phyloP scores from a whole-genome alignment of 2,797 vertebrate species.

The Perodicticus potto region DNA sequence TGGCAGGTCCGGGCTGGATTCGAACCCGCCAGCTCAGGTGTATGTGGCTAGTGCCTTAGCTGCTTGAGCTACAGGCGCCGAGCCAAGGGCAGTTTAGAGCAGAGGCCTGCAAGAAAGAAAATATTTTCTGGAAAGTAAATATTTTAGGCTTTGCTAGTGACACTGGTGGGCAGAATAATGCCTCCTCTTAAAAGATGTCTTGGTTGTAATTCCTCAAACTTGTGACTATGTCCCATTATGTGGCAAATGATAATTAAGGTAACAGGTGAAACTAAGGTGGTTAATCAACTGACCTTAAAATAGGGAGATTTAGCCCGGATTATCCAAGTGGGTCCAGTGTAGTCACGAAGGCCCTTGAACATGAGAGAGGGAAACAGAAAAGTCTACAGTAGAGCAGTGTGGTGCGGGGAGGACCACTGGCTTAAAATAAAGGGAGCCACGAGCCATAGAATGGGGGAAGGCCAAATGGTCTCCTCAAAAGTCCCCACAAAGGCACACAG shows the following conservation, averaged over 20 bases:
- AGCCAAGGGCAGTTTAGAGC: background rate
- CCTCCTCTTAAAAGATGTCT: background rate
- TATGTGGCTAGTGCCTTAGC: too few species aligned
- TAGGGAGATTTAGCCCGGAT: background rate
- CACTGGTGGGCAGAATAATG: background rate
- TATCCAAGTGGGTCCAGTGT: background rate
- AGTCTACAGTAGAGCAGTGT: background rate
- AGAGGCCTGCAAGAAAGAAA: background rate
- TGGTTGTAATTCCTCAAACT: background rate
- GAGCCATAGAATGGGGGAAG: fast-evolving
- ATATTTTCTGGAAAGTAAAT: background rate
- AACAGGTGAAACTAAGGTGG: background rate
- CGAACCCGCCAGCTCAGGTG: too few species aligned
- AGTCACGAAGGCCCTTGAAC: background rate
- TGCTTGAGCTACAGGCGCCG: too few species aligned
- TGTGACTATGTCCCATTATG: background rate
- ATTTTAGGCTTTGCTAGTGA: background rate
- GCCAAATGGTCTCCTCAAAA: background rate
- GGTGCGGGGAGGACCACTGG: background rate
- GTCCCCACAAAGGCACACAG: background rate
- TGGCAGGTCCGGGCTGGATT: too few species aligned
- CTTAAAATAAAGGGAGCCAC: background rate
- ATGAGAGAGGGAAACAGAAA: background rate
- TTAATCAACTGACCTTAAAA: background rate
- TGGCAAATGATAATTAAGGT: too few species aligned